Evolutionary conservation across 2,888 invertebrate genomes (phyloP).

Genomic region (Agrypnus murinus): DNA sequence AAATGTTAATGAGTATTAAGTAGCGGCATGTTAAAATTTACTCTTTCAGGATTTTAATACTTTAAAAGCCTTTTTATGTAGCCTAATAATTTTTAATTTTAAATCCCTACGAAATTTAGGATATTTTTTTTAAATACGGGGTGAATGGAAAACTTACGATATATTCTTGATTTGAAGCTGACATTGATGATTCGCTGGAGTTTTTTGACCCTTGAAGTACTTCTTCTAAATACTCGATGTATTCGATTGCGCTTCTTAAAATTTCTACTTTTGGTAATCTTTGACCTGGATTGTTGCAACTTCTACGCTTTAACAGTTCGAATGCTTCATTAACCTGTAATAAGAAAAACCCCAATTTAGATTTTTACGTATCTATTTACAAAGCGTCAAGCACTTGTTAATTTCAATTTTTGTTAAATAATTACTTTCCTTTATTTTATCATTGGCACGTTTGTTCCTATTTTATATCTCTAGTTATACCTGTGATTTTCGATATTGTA

Average conservation of each 20-base stretch:
- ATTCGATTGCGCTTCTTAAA: conserved; percentile 96
- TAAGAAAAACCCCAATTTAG: no score
- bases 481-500: no score
- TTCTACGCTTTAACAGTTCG: conserved; percentile 92
- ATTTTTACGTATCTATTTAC: no score
- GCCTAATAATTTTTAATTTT: neutral
- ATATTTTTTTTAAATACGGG: neutral
- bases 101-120: no score
- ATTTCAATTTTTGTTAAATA: no score
- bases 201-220: conserved; percentile 80
- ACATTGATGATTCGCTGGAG: conserved; percentile 55
- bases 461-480: no score
- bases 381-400: no score
- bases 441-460: no score
- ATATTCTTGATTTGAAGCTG: conserved; percentile 51
- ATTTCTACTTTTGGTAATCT: conserved; percentile 98
- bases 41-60: conserved; percentile 23
- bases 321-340: conserved; percentile 97
- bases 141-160: conserved; percentile 54
- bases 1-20: conserved; percentile 43
- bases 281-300: conserved; percentile 96
- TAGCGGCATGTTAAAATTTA: conserved; percentile 30
- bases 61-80: conserved; percentile 29
- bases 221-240: conserved; percentile 94
- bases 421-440: no score